phyloP scores from a whole-genome alignment of 2,797 vertebrate species.

The Chanos chanos region DNA sequence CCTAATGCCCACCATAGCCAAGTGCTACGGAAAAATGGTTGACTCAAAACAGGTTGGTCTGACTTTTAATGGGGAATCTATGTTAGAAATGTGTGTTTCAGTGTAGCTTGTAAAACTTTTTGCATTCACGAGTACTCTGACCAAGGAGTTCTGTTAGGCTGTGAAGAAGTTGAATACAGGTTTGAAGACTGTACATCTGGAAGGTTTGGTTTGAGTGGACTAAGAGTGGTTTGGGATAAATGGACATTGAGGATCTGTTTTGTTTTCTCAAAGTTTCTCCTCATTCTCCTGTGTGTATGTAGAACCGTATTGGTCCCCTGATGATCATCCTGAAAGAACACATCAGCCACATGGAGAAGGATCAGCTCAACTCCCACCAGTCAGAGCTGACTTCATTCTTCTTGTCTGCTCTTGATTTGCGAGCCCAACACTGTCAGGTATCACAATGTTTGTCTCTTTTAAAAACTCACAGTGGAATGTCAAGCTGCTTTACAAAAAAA shows the following conservation, averaged over 20 bases:
- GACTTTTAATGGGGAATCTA: not conserved
- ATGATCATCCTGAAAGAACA: constrained; percentile 88
- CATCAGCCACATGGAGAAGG: constrained; percentile 80
- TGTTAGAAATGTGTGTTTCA: not conserved
- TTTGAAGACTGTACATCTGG: too few relatives aligned
- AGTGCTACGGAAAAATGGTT: constrained; percentile 75
- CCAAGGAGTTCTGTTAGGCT: too few relatives aligned
- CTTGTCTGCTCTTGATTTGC: constrained; percentile 84
- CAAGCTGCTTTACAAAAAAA: too few relatives aligned
- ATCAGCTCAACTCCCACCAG: constrained; percentile 81
- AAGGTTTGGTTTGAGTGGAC: too few relatives aligned
- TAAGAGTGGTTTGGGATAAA: too few relatives aligned
- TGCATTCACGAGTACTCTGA: too few relatives aligned
- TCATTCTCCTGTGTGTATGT: not conserved
- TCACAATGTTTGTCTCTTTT: not conserved
- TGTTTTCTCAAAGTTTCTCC: constrained; percentile 7
- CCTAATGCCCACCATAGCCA: constrained; percentile 78
- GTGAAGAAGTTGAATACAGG: too few relatives aligned
- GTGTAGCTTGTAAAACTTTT: not conserved
- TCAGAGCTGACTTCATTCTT: constrained; percentile 89
- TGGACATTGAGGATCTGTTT: too few relatives aligned
- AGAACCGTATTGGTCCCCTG: constrained; percentile 78
- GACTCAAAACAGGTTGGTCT: constrained; percentile 71
- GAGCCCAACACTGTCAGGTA: constrained; percentile 80
- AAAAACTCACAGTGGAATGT: too few relatives aligned